phyloP scores from a whole-genome alignment of 2,113 vertebrate genomes.

The Pterocles orientalis region DNA sequence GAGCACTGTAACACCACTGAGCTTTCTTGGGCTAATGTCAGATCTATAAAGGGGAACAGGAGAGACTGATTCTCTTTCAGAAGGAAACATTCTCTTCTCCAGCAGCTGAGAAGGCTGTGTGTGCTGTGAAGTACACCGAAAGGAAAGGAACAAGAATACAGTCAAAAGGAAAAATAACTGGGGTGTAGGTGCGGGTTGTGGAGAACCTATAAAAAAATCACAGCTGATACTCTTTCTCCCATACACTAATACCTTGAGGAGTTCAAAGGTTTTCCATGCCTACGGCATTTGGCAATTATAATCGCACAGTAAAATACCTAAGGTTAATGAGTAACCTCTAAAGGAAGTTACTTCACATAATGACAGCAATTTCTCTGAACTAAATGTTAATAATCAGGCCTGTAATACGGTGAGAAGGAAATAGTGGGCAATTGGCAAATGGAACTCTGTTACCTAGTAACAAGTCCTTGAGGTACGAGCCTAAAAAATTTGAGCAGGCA shows the following conservation, averaged over 20 bases:
- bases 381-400: slow-evolving; percentile 93
- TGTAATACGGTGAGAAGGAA: slow-evolving; percentile 87
- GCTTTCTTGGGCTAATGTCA: background rate
- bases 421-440: slow-evolving; percentile 87
- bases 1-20: background rate
- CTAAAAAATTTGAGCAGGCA: slow-evolving; percentile 60
- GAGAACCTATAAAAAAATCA: slow-evolving; percentile 47
- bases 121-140: background rate
- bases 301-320: slow-evolving; percentile 88
- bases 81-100: background rate
- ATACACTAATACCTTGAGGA: slow-evolving; percentile 73
- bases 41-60: background rate
- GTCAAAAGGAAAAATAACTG: slow-evolving; percentile 29
- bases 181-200: background rate
- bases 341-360: slow-evolving; percentile 96
- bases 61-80: background rate
- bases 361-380: slow-evolving; percentile 95
- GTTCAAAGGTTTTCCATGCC: slow-evolving; percentile 87
- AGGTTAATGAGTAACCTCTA: slow-evolving; percentile 93
- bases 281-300: slow-evolving; percentile 89
- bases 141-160: background rate
- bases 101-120: background rate
- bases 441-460: slow-evolving; percentile 88
- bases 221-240: slow-evolving; percentile 66
- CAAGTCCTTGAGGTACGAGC: slow-evolving; percentile 75